Percentiles rank a stretch among this genome's conserved stretches.
Conservation (phyloP, 1,140 invertebrate genomes). For the Pogonomyrmex californicus region DNA sequence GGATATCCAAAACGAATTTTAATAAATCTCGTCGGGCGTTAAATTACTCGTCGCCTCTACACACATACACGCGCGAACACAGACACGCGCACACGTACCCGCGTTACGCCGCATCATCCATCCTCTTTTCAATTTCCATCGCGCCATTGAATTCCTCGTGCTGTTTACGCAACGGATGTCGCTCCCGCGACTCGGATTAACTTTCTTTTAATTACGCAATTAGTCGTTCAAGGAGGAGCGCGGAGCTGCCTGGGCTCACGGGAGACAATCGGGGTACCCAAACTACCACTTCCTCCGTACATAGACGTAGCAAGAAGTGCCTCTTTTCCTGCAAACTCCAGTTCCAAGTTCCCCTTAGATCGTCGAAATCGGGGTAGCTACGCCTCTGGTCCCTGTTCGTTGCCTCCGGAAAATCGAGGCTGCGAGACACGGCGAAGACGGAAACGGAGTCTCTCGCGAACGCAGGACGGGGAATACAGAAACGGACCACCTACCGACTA, state of each 20-base stretch:
- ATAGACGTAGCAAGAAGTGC: constrained; percentile 10
- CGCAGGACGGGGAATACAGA: constrained; percentile 63
- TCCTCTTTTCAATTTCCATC: constrained; percentile 22
- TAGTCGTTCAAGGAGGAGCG: constrained; percentile 50
- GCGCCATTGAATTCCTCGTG: constrained; percentile 40
- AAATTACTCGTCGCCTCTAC: constrained; percentile 76
- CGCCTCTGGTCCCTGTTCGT: constrained; percentile 9
- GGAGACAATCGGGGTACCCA: background rate
- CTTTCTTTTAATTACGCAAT: constrained; percentile 75
- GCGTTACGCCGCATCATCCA: background rate
- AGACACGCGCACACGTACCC: background rate
- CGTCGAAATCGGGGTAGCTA: constrained; percentile 5
- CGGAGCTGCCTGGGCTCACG: background rate
- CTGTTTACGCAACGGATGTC: constrained; percentile 55
- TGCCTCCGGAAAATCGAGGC: constrained; percentile 11
- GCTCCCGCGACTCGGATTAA: constrained; percentile 65
- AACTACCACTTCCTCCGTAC: background rate
- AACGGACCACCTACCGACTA: constrained; percentile 72
- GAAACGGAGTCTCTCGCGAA: constrained; percentile 53
- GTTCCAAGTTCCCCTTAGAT: background rate
- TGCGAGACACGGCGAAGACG: constrained; percentile 24
- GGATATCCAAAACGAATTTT: constrained; percentile 72
- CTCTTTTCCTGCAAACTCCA: constrained; percentile 14
- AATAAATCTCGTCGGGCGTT: constrained; percentile 80
- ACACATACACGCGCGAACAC: too few relatives aligned